Percentiles rank a stretch among this genome's conserved stretches.
Conservation (phyloP, 2,113 vertebrate species). For the Eubucco bourcierii region DNA sequence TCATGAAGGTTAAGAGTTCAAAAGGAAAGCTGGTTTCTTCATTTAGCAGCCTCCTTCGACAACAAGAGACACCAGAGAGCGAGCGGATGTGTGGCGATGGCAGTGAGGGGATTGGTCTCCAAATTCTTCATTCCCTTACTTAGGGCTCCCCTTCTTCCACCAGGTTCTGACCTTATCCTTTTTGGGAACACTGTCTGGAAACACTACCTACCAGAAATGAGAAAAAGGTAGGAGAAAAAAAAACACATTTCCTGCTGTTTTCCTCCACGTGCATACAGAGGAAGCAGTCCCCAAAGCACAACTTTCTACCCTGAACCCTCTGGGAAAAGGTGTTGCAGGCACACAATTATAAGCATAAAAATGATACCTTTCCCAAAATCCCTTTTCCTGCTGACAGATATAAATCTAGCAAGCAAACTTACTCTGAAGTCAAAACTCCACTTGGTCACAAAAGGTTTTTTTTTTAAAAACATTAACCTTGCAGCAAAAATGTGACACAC, state of each 20-base stretch:
- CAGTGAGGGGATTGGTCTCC: background rate
- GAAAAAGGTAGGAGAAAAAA: background rate
- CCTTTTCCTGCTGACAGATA: background rate
- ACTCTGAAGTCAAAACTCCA: background rate
- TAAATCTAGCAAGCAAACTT: background rate
- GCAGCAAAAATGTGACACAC: background rate
- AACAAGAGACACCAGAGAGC: background rate
- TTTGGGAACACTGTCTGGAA: background rate
- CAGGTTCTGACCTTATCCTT: background rate
- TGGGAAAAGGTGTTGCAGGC: background rate
- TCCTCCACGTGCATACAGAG: background rate
- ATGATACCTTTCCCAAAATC: background rate
- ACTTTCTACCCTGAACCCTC: background rate
- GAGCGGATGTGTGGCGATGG: background rate
- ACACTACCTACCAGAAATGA: background rate
- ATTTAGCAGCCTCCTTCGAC: constrained; percentile 21
- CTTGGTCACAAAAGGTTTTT: background rate
- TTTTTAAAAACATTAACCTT: background rate
- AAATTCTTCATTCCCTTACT: background rate
- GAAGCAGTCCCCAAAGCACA: background rate
- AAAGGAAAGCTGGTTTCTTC: constrained; percentile 34
- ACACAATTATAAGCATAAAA: background rate
- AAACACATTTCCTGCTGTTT: background rate
- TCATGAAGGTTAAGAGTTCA: constrained; percentile 33
- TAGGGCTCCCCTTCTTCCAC: background rate